Evolutionary conservation across 1,140 invertebrate genomes (phyloP).

Genomic region (Drosophila suzukii): DNA sequence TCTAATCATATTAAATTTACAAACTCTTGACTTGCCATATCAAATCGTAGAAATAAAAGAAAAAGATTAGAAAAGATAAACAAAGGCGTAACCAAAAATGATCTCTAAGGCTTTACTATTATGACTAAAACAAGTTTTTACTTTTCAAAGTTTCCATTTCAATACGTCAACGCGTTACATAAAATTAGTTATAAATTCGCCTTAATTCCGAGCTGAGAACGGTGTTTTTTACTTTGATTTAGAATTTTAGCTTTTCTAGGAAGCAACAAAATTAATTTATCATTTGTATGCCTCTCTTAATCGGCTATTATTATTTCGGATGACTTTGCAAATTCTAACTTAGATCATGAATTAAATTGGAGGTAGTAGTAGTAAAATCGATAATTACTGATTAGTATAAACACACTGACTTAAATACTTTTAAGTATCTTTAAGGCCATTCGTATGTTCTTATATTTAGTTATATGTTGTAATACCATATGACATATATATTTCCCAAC

Average conservation of each 20-base stretch:
- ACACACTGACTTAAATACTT: not conserved
- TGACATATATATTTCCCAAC: not conserved
- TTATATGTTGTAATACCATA: not conserved
- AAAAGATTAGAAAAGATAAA: not conserved
- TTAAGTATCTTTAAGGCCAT: not conserved
- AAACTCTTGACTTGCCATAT: not conserved
- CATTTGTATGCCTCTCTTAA: not conserved
- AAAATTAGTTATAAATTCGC: not conserved
- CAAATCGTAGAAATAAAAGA: not conserved
- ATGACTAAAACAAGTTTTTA: not conserved
- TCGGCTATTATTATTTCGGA: too few species aligned
- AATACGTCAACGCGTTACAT: not conserved
- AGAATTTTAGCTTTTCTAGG: not conserved
- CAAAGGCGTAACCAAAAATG: not conserved
- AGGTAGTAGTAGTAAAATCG: not conserved
- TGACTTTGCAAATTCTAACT: too few species aligned
- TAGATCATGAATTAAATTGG: too few species aligned
- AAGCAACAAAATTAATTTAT: not conserved
- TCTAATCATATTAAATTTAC: not conserved
- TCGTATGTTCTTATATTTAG: not conserved
- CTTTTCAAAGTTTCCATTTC: not conserved
- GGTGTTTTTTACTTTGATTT: not conserved
- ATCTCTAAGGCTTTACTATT: not conserved
- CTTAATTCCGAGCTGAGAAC: not conserved
- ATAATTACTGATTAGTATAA: not conserved